Conservation (phyloP, 2,113 vertebrate genomes). For the Oncorhynchus kisutch region DNA sequence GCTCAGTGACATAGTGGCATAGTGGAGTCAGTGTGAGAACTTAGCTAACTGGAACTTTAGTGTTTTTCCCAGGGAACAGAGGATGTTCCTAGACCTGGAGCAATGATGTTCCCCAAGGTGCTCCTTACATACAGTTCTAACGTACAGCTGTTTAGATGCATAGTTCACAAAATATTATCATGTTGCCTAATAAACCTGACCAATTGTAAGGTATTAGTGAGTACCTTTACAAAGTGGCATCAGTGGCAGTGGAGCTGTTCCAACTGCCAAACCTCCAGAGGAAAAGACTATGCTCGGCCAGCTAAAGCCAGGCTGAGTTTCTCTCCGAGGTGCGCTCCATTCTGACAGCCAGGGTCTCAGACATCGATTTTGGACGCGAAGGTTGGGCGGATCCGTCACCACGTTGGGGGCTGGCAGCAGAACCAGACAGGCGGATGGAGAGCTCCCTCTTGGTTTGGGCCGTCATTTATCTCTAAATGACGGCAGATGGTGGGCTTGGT, state of each 20-base stretch:
- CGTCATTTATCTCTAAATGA: slow-evolving; percentile 76
- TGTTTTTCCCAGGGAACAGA: slow-evolving; percentile 26
- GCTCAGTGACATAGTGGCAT: slow-evolving; percentile 41
- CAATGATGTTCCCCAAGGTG: too few species aligned
- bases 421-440: slow-evolving; percentile 52
- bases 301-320: slow-evolving; percentile 63
- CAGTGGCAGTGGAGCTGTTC: slow-evolving; percentile 68
- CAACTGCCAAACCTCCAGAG: slow-evolving; percentile 67
- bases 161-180: too few species aligned
- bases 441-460: slow-evolving; percentile 66
- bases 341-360: slow-evolving; percentile 66
- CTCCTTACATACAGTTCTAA: too few species aligned
- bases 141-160: too few species aligned
- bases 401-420: slow-evolving; percentile 55
- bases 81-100: not conserved
- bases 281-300: slow-evolving; percentile 59
- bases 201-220: slow-evolving; percentile 8
- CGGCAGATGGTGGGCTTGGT: slow-evolving; percentile 73
- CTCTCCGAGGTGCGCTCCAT: slow-evolving; percentile 53
- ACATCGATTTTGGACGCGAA: slow-evolving; percentile 58
- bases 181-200: not conserved
- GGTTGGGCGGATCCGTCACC: slow-evolving; percentile 60
- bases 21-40: slow-evolving; percentile 33
- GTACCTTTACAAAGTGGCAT: slow-evolving; percentile 39
- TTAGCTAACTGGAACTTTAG: slow-evolving; percentile 30